Conservation (phyloP, 2,888 invertebrate genomes). For the Microdon myrmicae region DNA sequence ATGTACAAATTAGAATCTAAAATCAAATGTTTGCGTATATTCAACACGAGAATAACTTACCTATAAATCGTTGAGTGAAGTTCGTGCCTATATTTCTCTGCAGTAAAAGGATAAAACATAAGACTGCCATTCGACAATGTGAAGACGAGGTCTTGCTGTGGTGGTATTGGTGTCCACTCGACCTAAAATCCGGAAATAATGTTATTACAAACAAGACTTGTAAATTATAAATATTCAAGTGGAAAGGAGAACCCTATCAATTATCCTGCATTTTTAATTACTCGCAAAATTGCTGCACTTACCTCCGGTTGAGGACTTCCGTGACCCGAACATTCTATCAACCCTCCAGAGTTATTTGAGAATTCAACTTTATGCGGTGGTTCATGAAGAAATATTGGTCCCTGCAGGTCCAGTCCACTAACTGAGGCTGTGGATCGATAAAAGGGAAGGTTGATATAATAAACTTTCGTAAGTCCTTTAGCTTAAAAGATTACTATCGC, state of each 20-base stretch:
- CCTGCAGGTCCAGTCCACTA: slow-evolving; percentile 73
- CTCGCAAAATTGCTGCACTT: slow-evolving; percentile 46
- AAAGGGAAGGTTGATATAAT: slow-evolving; percentile 32
- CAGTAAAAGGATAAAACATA: slow-evolving; percentile 85
- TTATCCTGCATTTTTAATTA: slow-evolving; percentile 37
- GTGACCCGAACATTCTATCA: slow-evolving; percentile 76
- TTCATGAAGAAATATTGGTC: slow-evolving; percentile 75
- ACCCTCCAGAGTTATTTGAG: slow-evolving; percentile 79
- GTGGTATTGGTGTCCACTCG: slow-evolving; percentile 79
- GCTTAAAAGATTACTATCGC: too few species aligned
- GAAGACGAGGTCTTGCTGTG: slow-evolving; percentile 78
- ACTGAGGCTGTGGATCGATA: slow-evolving; percentile 58
- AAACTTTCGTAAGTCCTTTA: too few species aligned
- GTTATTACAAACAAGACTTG: slow-evolving; percentile 4
- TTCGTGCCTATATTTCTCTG: slow-evolving; percentile 82
- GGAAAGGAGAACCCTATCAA: slow-evolving; percentile 3
- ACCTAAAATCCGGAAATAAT: slow-evolving; percentile 67
- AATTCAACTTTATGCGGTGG: slow-evolving; percentile 81
- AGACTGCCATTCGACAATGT: slow-evolving; percentile 86
- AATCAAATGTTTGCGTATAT: too few species aligned
- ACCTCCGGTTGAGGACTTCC: slow-evolving; percentile 78
- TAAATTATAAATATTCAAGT: slow-evolving; percentile 1
- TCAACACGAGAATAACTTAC: slow-evolving; percentile 64
- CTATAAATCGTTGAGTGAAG: slow-evolving; percentile 87
- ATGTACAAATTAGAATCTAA: too few species aligned